Evolutionary conservation across 2,888 invertebrate genomes (phyloP).

Genomic region (Hydriomena furcata): DNA sequence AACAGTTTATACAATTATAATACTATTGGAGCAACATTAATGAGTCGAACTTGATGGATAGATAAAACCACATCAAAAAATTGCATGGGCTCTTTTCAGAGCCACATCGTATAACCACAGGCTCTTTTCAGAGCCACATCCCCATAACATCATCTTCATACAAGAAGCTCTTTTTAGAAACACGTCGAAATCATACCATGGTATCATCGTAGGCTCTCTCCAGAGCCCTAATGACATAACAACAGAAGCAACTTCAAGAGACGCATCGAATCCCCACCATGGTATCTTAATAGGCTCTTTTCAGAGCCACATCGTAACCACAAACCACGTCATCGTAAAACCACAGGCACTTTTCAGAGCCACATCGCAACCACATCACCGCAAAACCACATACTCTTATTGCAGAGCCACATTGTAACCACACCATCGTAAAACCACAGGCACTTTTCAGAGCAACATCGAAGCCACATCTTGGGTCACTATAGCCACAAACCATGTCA

Average conservation of each 20-base stretch:
- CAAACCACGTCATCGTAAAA: neutral
- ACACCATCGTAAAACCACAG: conserved; percentile 5
- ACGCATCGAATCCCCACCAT: conserved; percentile 6
- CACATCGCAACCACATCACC: conserved; percentile 19
- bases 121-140: conserved; percentile 20
- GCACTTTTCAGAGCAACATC: conserved; percentile 21
- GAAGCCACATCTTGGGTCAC: neutral
- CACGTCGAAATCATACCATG: conserved; percentile 18
- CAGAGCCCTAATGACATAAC: conserved; percentile 5
- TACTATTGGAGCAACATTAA: too few species aligned
- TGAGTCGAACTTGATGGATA: too few species aligned
- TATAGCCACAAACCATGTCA: neutral
- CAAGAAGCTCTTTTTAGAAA: conserved; percentile 18
- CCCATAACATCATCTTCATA: too few species aligned
- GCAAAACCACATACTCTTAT: conserved; percentile 11
- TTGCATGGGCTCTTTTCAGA: too few species aligned
- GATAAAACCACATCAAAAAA: too few species aligned
- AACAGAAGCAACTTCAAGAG: conserved; percentile 16
- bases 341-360: conserved; percentile 16
- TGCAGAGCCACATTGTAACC: conserved; percentile 6
- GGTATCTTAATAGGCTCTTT: too few species aligned
- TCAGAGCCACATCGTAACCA: neutral
- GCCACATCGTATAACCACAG: conserved; percentile 14
- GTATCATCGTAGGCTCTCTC: conserved; percentile 9
- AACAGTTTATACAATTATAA: neutral